phyloP scores from a whole-genome alignment of 2,113 vertebrate genomes.

The Azemiops feae region DNA sequence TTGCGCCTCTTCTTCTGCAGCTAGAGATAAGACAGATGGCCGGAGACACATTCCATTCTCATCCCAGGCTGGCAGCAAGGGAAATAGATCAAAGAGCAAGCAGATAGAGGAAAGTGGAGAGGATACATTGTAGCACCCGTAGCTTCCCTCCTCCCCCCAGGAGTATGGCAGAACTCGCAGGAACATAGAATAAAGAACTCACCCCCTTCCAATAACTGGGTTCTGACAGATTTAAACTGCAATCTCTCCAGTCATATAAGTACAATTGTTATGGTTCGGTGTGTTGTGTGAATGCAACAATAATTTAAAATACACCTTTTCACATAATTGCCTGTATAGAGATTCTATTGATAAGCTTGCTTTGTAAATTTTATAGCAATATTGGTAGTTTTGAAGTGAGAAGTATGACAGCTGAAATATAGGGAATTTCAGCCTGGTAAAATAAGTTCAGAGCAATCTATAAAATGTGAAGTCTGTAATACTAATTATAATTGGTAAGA shows the following conservation, averaged over 20 bases:
- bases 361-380: background rate
- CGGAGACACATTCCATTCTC: too few relatives aligned
- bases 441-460: background rate
- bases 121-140: too few relatives aligned
- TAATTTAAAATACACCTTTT: background rate
- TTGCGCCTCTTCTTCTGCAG: too few relatives aligned
- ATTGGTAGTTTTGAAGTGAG: background rate
- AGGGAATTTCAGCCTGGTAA: background rate
- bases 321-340: background rate
- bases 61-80: too few relatives aligned
- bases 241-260: background rate
- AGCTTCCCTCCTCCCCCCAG: too few relatives aligned
- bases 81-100: too few relatives aligned
- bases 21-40: too few relatives aligned
- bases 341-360: background rate
- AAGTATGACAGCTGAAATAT: background rate
- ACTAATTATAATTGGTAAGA: too few relatives aligned
- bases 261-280: background rate
- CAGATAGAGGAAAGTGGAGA: too few relatives aligned
- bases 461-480: background rate
- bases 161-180: too few relatives aligned
- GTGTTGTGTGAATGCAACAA: background rate
- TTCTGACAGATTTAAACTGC: background rate
- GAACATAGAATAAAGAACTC: too few relatives aligned
- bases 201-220: too few relatives aligned